phyloP scores from a whole-genome alignment of 2,888 invertebrate genomes.

The Tenthredo scrophulariae region DNA sequence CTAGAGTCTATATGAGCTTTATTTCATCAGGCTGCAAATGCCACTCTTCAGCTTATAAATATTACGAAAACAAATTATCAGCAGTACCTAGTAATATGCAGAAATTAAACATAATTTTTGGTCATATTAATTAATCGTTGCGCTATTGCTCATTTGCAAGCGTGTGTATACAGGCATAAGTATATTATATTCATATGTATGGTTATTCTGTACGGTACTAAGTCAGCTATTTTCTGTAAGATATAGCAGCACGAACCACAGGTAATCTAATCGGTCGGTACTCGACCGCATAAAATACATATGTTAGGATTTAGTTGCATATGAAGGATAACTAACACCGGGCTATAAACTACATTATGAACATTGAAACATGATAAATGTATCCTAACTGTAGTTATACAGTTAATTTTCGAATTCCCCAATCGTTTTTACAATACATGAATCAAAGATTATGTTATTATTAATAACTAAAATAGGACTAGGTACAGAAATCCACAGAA shows the following conservation, averaged over 20 bases:
- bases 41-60: not conserved
- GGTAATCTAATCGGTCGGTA: slow-evolving; percentile 23
- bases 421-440: not conserved
- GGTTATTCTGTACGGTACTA: not conserved
- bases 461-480: not conserved
- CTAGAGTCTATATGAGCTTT: not conserved
- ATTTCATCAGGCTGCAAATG: not conserved
- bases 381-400: not conserved
- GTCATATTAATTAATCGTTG: not conserved
- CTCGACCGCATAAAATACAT: slow-evolving; percentile 29
- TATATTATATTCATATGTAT: not conserved
- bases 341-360: not conserved
- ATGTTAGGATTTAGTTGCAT: not conserved
- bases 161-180: not conserved
- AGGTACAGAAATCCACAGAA: not conserved
- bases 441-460: not conserved
- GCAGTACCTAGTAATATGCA: not conserved
- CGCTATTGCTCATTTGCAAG: not conserved
- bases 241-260: not conserved
- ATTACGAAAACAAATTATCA: not conserved
- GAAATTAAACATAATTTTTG: not conserved
- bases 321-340: not conserved
- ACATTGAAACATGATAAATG: not conserved
- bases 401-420: not conserved
- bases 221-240: not conserved